Base-by-base conservation (phyloP, 1,140 invertebrate species). In the Pollicipes pollicipes region DNA sequence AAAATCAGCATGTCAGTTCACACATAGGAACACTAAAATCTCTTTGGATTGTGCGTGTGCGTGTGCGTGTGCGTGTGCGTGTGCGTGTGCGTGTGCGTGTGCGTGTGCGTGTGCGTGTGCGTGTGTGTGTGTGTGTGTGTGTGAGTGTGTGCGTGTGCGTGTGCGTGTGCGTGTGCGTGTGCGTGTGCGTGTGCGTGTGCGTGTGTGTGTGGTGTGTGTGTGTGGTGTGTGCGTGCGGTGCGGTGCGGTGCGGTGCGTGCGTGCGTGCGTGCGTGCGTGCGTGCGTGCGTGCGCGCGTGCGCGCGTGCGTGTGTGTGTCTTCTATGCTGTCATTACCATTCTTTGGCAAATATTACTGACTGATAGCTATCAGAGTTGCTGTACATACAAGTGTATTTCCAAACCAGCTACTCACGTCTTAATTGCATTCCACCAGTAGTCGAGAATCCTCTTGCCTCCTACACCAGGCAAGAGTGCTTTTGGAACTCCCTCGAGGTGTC, bases 371-470 rank as follows among this genome's bases (percentile, higher is more conserved):
- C 63, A 71, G 30, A 71, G 3, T 13, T 1, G 29, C n/a, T 16
- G n/a, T n/a, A 71, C 21, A 24, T 24, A 21, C 8, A 17, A 69
- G 30, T 24, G 0, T 24, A 69, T 30, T 4, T 0, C 27, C 29
- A n/a, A 4, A 32, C 26, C 70, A 17, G 31, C 8, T 0, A 26
- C 66, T 66, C 73, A 75, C 74, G 69, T 72, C 29, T 73, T 76
- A 58, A 76, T 71, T 26, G 72, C 71, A 70, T 75, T 72, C 75
- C 75, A 76, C 75, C 75, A 76, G 69, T 72, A 73, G 68, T 76
- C 75, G 21, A 76, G 69, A 32, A 75, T 75, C 68, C 68, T 70
- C 63, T 73, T 76, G 30, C 74, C 73, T 67, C 66, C 67, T 17
- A 73, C 73, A 16, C 70, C 75, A 66, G 75, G 75, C 17, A 75